A percentile compares a stretch with the other conserved stretches of the same genome.
These are phyloP conservation scores for Leptestheria dahalacensis DNA, from an alignment of 1,140 invertebrate species.

Conservation along the genomic window DNA sequence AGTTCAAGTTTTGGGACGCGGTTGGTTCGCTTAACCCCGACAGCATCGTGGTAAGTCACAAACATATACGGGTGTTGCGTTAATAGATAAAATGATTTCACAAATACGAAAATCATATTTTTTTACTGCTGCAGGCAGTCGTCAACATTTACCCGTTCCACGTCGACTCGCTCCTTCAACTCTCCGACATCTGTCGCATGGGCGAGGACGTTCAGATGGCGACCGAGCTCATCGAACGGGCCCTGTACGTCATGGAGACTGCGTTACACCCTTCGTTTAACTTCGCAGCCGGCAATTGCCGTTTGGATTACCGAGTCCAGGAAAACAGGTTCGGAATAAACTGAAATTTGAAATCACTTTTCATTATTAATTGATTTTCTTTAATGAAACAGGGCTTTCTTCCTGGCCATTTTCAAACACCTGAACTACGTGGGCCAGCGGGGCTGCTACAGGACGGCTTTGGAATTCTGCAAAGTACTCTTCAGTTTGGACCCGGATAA, in stretches of 20 bases:
- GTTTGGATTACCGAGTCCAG: constrained; percentile 61
- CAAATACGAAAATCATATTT: neutral
- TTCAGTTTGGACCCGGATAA: constrained; percentile 62
- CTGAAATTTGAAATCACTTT: too few species aligned
- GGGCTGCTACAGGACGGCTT: constrained; percentile 61
- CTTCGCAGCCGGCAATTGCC: constrained; percentile 50
- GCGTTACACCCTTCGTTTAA: constrained; percentile 69
- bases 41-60: constrained; percentile 48
- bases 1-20: constrained; percentile 55
- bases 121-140: constrained; percentile 38
- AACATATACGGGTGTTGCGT: too few species aligned
- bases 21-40: constrained; percentile 66
- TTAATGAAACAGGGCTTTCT: constrained; percentile 47
- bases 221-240: constrained; percentile 59
- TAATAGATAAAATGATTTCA: too few species aligned
- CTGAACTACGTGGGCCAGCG: constrained; percentile 59
- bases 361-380: neutral
- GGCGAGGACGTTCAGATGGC: constrained; percentile 65
- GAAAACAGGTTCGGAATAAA: constrained; percentile 50
- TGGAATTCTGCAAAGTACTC: constrained; percentile 61
- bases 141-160: constrained; percentile 64
- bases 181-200: constrained; percentile 63
- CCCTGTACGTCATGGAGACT: constrained; percentile 57
- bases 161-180: constrained; percentile 67
- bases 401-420: constrained; percentile 71